Evolutionary conservation across 2,888 invertebrate genomes (phyloP).

Genomic region (Rotaria macrura): DNA sequence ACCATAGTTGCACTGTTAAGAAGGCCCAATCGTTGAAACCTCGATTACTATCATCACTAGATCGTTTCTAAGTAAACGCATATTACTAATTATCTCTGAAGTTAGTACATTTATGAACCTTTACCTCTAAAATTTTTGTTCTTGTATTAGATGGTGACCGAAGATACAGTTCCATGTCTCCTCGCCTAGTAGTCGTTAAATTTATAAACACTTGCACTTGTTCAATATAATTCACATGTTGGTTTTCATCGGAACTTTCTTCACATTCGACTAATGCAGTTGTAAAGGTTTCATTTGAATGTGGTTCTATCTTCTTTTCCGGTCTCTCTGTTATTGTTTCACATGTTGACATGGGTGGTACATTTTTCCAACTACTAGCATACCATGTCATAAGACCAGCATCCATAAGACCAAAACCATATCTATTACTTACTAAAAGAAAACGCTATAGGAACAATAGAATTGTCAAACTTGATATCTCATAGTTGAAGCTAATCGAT

Average conservation of each 20-base stretch:
- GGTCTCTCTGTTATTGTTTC: neutral
- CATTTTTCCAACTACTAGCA: constrained; percentile 35
- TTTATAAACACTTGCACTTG: constrained; percentile 33
- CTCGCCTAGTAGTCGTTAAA: constrained; percentile 9
- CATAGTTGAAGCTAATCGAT: too few species aligned
- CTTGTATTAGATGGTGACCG: constrained; percentile 28
- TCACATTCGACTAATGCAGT: constrained; percentile 5
- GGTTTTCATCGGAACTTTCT: neutral
- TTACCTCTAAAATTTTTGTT: constrained; percentile 24
- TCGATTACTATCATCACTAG: constrained; percentile 70
- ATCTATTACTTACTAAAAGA: constrained; percentile 49
- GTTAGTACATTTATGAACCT: neutral
- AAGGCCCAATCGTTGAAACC: constrained; percentile 98
- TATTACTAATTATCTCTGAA: neutral
- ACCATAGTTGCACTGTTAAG: constrained; percentile 96
- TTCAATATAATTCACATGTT: constrained; percentile 32
- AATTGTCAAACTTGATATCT: too few species aligned
- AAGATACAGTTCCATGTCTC: constrained; percentile 25
- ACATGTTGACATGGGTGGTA: constrained; percentile 34
- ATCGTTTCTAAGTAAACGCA: neutral
- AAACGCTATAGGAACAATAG: too few species aligned
- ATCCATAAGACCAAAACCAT: constrained; percentile 37
- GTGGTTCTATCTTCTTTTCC: neutral
- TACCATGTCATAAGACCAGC: constrained; percentile 36
- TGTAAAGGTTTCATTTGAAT: neutral